Conservation (phyloP, 2,113 vertebrate species). For the Numida meleagris region DNA sequence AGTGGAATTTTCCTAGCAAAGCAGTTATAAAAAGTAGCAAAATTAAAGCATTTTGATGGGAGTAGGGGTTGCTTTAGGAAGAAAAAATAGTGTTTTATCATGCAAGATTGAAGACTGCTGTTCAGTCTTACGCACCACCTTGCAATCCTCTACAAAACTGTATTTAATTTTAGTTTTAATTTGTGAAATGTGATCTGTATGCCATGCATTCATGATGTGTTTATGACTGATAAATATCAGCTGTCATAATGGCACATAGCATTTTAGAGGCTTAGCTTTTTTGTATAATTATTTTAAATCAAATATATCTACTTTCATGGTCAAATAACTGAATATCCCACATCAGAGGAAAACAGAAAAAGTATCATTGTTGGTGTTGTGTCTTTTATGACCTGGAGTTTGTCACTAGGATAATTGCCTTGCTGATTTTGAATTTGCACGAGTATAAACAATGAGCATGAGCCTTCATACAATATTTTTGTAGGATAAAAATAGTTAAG, state of each 20-base stretch:
- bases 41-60: background rate
- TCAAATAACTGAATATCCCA: background rate
- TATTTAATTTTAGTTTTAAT: background rate
- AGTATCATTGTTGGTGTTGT: background rate
- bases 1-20: background rate
- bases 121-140: background rate
- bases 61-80: too few species aligned
- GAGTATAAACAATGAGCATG: rapidly evolving
- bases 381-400: background rate
- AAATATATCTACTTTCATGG: background rate
- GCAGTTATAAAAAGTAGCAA: background rate
- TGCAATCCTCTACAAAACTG: background rate
- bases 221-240: background rate
- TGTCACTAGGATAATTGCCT: background rate
- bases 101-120: background rate
- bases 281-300: too few species aligned
- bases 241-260: background rate
- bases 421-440: background rate
- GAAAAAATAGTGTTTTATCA: background rate
- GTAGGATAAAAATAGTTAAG: background rate
- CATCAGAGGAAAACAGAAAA: background rate
- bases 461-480: background rate
- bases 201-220: background rate
- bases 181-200: background rate
- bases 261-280: background rate